Evolutionary conservation across 2,113 vertebrate species (phyloP).

Genomic region (Hydrolagus affinis): DNA sequence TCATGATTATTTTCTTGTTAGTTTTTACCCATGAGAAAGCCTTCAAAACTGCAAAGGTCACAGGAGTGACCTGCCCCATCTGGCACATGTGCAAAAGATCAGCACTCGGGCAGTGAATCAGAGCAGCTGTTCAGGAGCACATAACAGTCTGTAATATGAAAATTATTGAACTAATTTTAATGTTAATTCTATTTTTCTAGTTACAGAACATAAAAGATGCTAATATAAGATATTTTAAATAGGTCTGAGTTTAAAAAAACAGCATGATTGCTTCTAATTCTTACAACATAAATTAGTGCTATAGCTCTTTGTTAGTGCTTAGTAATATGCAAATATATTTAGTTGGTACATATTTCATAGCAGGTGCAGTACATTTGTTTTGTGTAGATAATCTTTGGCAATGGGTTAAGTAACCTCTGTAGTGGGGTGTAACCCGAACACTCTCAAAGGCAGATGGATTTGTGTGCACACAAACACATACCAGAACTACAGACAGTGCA

Average conservation of each 20-base stretch:
- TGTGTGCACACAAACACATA: no score
- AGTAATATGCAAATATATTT: not conserved
- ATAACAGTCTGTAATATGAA: not conserved
- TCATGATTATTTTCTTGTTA: not conserved
- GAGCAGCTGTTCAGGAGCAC: not conserved
- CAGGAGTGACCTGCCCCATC: not conserved
- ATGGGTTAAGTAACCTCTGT: not conserved
- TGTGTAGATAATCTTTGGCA: not conserved
- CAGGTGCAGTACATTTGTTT: not conserved
- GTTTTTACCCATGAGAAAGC: slow-evolving; percentile 4
- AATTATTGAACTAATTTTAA: not conserved
- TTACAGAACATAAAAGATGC: not conserved
- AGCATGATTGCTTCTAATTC: not conserved
- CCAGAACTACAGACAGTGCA: not conserved
- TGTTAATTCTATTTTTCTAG: slow-evolving; percentile 6
- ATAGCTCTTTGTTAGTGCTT: not conserved
- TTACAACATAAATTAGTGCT: not conserved
- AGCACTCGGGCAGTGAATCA: not conserved
- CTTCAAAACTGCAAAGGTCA: slow-evolving; percentile 16
- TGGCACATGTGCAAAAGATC: slow-evolving; percentile 6
- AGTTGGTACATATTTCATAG: not conserved
- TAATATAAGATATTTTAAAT: not conserved
- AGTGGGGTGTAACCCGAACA: not conserved
- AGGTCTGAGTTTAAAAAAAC: not conserved
- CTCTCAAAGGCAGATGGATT: not conserved